Evolutionary conservation across 1,140 invertebrate species (phyloP).

Genomic region (Coelopa frigida): DNA sequence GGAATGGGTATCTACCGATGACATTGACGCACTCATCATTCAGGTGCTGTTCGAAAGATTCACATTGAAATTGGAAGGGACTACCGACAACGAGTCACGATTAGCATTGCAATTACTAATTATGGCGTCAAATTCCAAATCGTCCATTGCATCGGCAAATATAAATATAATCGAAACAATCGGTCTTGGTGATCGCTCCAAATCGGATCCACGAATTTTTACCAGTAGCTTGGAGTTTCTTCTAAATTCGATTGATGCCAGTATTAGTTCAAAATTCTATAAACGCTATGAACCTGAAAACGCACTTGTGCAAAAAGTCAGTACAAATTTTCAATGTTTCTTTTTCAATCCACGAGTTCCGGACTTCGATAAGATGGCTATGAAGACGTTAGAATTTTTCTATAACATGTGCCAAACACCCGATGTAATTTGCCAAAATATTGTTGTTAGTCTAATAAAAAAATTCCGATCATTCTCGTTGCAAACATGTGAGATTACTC

Average conservation of each 20-base stretch:
- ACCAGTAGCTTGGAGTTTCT: conserved; percentile 29
- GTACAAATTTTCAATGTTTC: conserved; percentile 25
- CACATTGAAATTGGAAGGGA: conserved; percentile 64
- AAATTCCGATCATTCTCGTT: conserved; percentile 24
- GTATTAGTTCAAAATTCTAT: conserved; percentile 28
- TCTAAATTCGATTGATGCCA: conserved; percentile 29
- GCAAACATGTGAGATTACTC: conserved; percentile 3
- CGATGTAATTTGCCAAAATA: conserved; percentile 33
- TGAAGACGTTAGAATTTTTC: conserved; percentile 31
- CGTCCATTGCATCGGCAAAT: conserved; percentile 50
- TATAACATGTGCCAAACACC: conserved; percentile 38
- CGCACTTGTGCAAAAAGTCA: conserved; percentile 24
- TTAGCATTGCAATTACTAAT: conserved; percentile 64
- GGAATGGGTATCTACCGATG: conserved; percentile 57
- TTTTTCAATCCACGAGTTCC: conserved; percentile 27
- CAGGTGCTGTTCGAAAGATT: conserved; percentile 76
- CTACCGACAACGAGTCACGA: conserved; percentile 58
- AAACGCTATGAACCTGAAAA: conserved; percentile 27
- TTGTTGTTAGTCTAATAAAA: conserved; percentile 23
- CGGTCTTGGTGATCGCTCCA: conserved; percentile 34
- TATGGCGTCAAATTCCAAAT: conserved; percentile 60
- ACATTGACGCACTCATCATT: conserved; percentile 50
- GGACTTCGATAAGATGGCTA: conserved; percentile 35
- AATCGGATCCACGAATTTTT: conserved; percentile 34
- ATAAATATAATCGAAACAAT: conserved; percentile 49